Evolutionary conservation across 1,140 invertebrate species (phyloP).

Genomic region (Scylla paramamosain): DNA sequence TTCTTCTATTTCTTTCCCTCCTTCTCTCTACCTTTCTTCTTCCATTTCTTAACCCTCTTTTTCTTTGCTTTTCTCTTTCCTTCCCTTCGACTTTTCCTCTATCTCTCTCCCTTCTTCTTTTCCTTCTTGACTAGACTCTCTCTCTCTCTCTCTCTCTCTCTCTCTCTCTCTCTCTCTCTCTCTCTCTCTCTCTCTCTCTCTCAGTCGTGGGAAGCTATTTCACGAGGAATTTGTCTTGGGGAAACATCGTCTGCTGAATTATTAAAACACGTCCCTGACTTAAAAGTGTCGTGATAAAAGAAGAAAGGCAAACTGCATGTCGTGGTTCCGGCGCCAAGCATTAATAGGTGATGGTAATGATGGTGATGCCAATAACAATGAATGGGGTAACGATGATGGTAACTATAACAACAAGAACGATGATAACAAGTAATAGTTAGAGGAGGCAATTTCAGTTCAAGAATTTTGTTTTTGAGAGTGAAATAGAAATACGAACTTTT

Average conservation of each 20-base stretch:
- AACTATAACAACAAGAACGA: not conserved
- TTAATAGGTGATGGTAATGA: not conserved
- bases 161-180: not conserved
- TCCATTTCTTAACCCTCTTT: too few species aligned
- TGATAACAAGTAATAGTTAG: not conserved
- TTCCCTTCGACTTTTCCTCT: too few species aligned
- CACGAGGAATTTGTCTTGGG: conserved; percentile 10
- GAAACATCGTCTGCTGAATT: not conserved
- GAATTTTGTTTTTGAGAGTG: too few species aligned
- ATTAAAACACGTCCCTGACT: not conserved
- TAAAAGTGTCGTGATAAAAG: not conserved
- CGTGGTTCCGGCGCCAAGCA: not conserved
- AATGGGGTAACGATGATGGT: not conserved
- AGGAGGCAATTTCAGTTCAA: too few species aligned
- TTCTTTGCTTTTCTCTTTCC: too few species aligned
- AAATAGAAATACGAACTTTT: too few species aligned
- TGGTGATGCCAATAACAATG: not conserved
- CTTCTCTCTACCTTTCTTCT: too few species aligned
- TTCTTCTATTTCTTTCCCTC: too few species aligned
- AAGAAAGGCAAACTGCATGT: not conserved
- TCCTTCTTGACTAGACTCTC: too few species aligned
- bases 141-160: not conserved
- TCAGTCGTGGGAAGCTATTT: not conserved
- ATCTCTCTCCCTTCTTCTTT: too few species aligned
- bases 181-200: not conserved